phyloP scores from a whole-genome alignment of 2,888 invertebrate genomes.

The Anarsia innoxiella region DNA sequence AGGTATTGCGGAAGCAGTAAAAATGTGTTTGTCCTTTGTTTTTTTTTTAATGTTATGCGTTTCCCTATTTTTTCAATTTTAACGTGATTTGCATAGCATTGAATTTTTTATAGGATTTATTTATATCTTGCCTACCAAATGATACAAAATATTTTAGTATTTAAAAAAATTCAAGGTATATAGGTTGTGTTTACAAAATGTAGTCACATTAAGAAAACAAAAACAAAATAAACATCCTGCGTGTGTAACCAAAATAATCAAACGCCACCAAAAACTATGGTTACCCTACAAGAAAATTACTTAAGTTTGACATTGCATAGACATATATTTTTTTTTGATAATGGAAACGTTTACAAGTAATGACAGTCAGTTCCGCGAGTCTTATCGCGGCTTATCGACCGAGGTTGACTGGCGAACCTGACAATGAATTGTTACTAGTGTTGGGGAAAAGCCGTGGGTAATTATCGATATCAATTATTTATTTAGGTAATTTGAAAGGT shows the following conservation, averaged over 20 bases:
- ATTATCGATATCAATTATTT: conserved; percentile 25
- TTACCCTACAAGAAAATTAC: conserved; percentile 23
- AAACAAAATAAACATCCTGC: background rate
- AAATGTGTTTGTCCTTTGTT: too few relatives aligned
- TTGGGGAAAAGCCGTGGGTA: conserved; percentile 24
- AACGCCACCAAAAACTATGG: conserved; percentile 12
- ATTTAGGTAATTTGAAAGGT: too few relatives aligned
- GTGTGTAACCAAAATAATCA: background rate
- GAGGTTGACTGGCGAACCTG: conserved; percentile 65
- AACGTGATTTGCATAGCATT: too few relatives aligned
- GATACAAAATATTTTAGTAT: too few relatives aligned
- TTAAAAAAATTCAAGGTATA: too few relatives aligned
- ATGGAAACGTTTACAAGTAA: conserved; percentile 41
- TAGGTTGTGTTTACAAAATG: too few relatives aligned
- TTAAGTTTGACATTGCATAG: conserved; percentile 40
- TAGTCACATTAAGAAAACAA: too few relatives aligned
- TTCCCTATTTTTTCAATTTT: too few relatives aligned
- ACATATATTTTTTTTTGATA: conserved; percentile 56
- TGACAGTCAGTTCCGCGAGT: conserved; percentile 60
- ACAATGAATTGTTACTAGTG: conserved; percentile 64
- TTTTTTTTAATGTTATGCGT: too few relatives aligned
- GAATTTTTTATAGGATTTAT: too few relatives aligned
- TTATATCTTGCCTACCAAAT: too few relatives aligned
- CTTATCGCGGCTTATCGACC: conserved; percentile 53
- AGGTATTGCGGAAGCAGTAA: too few relatives aligned